Base-by-base conservation (phyloP, 2,113 vertebrate species). In the Sylvilagus bachmani region DNA sequence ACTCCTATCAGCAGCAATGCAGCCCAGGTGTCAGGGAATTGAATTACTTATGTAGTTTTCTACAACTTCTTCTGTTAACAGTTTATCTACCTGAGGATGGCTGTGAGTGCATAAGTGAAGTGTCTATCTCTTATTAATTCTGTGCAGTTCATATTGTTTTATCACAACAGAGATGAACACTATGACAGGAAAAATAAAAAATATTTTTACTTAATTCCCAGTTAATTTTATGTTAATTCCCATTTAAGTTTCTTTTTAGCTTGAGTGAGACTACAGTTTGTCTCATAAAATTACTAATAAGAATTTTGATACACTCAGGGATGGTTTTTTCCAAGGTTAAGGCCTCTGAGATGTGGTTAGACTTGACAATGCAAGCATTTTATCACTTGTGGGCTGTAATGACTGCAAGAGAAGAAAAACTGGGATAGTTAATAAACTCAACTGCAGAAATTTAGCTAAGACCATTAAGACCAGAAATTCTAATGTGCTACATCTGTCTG, bases 381-480 rank as follows among this genome's bases (percentile, higher is more conserved):
- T 53, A 64, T 31, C 71, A n/a, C 8, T 49, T 5, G 4, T n/a
- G 33, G 77, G 29, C 21, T 85, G 0, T 73, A 51, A 71, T 67
- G 53, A 58, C 62, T 71, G 29, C 66, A 71, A 81, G 70, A 94
- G 36, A 83, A 92, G 55, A 19, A 80, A 49, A 80, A 69, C n/a
- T 51, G 31, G 51, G 67, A 55, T 84, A 67, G 86, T 75, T 94
- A 93, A 86, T 93, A 93, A 91, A 77, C 36, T 64, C 69, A n/a
- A 85, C 49, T 73, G 38, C 36, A 92, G 78, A 85, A 77, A 84
- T 78, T 93, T 49, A 73, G 6, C 62, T n/a, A 53, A 84, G 83
- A 90, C 69, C 38, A 16, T 58, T 10, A 77, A 80, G 51, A 78
- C 36, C 53, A 77, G 81, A 96, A 78, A 84, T 70, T 53, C 10